Conservation (phyloP, 92 coral and sea anemone species). For the Porites divaricata region DNA sequence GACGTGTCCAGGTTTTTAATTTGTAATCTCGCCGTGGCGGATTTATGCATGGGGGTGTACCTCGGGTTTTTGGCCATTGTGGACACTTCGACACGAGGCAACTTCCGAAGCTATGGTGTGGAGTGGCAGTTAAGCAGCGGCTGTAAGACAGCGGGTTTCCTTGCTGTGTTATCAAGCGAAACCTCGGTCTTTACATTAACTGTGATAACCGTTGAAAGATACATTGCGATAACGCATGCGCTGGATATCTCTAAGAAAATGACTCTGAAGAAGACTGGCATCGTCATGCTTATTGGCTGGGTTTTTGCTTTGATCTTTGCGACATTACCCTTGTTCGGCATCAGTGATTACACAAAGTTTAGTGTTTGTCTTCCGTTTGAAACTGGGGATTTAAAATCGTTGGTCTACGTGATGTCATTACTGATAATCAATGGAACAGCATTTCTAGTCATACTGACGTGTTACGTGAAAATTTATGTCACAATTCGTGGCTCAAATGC, state of each 20-base stretch:
- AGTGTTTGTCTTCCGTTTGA: constrained; percentile 97
- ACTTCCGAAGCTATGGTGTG: constrained; percentile 82
- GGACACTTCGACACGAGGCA: constrained; percentile 85
- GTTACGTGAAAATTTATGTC: constrained; percentile 85
- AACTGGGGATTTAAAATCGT: constrained; percentile 76
- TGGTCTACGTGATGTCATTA: constrained; percentile 78
- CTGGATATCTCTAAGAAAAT: constrained; percentile 83
- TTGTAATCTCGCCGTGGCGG: constrained; percentile 92
- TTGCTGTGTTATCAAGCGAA: constrained; percentile 94
- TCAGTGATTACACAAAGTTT: constrained; percentile 90
- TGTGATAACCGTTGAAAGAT: constrained; percentile 92
- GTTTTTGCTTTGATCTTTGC: constrained; percentile 75
- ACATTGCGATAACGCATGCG: constrained; percentile 96
- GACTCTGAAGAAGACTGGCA: constrained; percentile 75
- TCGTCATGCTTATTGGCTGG: constrained; percentile 92
- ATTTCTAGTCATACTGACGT: constrained; percentile 83
- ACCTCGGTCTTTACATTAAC: constrained; percentile 90
- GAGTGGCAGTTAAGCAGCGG: constrained; percentile 93
- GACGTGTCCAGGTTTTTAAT: constrained; percentile 94
- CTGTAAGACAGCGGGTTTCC: constrained; percentile 91
- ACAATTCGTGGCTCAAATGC: constrained; percentile 98
- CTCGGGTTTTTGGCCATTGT: constrained; percentile 96
- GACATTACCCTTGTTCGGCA: constrained; percentile 73
- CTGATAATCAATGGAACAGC: constrained; percentile 79
- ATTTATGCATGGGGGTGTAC: constrained; percentile 95